A percentile compares a stretch with the other conserved stretches of the same genome.
Conservation (phyloP, 2,888 invertebrate species). For the Cosmopolites sordidus region DNA sequence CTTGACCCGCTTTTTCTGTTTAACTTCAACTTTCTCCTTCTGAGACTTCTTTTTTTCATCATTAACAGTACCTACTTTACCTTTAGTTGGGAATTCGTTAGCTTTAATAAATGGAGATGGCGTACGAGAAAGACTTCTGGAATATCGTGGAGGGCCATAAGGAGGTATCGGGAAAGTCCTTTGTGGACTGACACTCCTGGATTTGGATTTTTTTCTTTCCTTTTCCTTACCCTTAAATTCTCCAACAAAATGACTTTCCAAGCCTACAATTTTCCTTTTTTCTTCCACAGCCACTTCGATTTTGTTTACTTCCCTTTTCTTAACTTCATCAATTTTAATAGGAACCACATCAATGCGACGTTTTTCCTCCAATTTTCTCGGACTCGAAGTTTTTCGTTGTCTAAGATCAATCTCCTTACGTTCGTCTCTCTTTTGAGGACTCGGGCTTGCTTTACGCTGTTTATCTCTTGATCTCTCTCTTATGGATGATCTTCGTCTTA, state of each 20-base stretch:
- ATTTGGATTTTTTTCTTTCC: conserved; percentile 41
- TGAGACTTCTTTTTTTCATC: conserved; percentile 50
- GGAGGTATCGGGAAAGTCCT: conserved; percentile 44
- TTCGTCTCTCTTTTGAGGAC: conserved; percentile 40
- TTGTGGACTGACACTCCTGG: conserved; percentile 44
- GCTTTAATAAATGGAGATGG: conserved; percentile 80
- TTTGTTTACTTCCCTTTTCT: conserved; percentile 39
- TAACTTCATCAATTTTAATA: conserved; percentile 26
- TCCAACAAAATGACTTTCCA: conserved; percentile 33
- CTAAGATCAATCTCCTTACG: conserved; percentile 45
- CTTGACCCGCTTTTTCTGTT: conserved; percentile 43
- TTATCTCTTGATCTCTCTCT: conserved; percentile 37
- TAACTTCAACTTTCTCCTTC: conserved; percentile 39
- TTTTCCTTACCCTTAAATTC: conserved; percentile 36
- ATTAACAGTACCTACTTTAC: conserved; percentile 42
- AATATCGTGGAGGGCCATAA: conserved; percentile 54
- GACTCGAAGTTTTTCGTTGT: conserved; percentile 23
- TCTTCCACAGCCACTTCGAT: conserved; percentile 31
- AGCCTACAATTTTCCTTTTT: conserved; percentile 31
- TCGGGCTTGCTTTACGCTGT: conserved; percentile 43
- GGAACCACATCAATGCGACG: conserved; percentile 12
- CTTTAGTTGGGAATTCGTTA: conserved; percentile 57
- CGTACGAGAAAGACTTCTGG: conserved; percentile 76
- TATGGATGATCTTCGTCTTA: conserved; percentile 45
- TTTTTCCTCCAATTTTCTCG: conserved; percentile 32